A percentile compares a stretch with the other conserved stretches of the same genome.
phyloP scores from a whole-genome alignment of 2,113 vertebrate genomes.

The Fukomys damarensis region DNA sequence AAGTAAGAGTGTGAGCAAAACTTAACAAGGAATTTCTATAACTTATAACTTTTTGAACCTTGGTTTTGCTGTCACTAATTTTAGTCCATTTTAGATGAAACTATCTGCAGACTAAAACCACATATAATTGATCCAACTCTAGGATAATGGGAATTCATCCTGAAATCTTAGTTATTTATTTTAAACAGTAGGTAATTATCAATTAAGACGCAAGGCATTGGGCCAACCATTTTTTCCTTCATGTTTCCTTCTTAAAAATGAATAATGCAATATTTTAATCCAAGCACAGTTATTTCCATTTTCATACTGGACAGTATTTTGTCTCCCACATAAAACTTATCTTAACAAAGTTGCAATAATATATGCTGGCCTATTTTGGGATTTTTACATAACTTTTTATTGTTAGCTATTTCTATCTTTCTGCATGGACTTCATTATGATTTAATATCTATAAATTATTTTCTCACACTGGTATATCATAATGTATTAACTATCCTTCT shows the following conservation, averaged over 20 bases:
- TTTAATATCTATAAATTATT: not conserved
- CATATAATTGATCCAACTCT: not conserved
- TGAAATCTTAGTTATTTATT: not conserved
- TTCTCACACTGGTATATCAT: not conserved
- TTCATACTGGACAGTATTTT: not conserved
- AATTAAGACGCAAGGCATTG: not conserved
- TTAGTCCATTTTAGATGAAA: not conserved
- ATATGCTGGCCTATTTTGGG: not conserved
- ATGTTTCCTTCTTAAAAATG: not conserved
- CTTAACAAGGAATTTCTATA: not conserved
- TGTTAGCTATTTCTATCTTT: not conserved
- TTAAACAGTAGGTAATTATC: not conserved
- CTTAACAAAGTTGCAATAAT: not conserved
- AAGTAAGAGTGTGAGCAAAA: not conserved
- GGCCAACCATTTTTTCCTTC: not conserved
- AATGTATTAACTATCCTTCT: not conserved
- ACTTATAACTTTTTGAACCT: not conserved
- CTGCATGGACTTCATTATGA: not conserved
- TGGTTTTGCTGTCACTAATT: not conserved
- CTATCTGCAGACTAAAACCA: not conserved
- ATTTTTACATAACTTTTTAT: not conserved
- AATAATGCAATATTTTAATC: conserved; percentile 41
- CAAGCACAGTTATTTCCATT: not conserved
- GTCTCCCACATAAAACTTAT: not conserved
- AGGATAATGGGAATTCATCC: not conserved